A percentile compares a stretch with the other conserved stretches of the same genome.
phyloP scores from a whole-genome alignment of 2,797 vertebrate genomes.

The Macropus fuliginosus region DNA sequence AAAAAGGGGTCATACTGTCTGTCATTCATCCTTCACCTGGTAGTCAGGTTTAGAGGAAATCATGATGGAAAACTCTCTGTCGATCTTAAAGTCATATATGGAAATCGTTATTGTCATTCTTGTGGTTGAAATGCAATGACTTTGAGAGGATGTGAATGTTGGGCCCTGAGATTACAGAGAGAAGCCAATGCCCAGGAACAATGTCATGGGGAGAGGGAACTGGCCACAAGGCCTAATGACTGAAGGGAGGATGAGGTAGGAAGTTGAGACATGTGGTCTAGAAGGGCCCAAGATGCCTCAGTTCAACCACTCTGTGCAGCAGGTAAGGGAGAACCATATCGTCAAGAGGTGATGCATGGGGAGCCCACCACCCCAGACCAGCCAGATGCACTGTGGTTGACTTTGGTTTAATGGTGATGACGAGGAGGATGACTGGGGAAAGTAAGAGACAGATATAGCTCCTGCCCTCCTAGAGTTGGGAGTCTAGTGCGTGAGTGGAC shows the following conservation, averaged over 20 bases:
- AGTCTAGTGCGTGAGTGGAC: neutral
- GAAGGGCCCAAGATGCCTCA: neutral
- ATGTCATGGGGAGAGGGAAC: neutral
- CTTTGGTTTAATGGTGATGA: neutral
- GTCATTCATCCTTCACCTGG: neutral
- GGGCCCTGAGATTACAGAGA: neutral
- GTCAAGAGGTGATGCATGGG: neutral
- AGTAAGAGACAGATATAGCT: too few species aligned
- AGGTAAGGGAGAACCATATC: neutral
- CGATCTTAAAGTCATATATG: neutral
- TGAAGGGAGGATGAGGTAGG: neutral
- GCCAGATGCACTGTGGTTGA: neutral
- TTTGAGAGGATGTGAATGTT: neutral
- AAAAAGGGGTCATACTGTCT: neutral
- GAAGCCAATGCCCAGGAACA: neutral
- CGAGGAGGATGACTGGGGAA: neutral
- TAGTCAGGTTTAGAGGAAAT: neutral
- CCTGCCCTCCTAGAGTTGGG: fast-evolving
- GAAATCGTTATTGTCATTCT: neutral
- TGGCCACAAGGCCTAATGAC: neutral
- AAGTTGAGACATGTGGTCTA: neutral
- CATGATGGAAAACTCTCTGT: neutral
- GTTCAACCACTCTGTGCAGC: neutral
- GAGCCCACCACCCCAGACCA: neutral
- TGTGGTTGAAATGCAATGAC: neutral